Conservation (phyloP, 2,888 invertebrate genomes). For the Drosophila nigricruria region DNA sequence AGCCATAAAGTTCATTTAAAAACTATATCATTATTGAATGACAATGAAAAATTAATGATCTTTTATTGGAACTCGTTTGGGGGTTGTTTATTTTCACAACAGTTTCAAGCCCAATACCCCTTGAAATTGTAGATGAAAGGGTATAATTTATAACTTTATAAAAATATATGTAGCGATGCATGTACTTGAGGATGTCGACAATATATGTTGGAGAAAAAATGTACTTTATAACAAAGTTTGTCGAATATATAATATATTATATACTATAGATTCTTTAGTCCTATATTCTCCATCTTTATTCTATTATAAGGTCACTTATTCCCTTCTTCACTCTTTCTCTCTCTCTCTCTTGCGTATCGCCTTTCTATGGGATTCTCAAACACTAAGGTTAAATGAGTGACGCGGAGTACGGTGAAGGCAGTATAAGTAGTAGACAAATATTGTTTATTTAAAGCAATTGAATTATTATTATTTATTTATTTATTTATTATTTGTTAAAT, state of each 20-base stretch:
- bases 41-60: background rate
- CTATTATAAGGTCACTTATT: no score
- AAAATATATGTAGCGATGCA: no score
- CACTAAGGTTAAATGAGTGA: no score
- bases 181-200: background rate
- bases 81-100: background rate
- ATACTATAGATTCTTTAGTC: no score
- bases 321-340: background rate
- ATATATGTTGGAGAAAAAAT: background rate
- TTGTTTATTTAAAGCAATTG: no score
- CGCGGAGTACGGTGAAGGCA: no score
- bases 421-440: no score
- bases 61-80: constrained; percentile 5
- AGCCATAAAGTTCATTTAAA: background rate
- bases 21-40: constrained; percentile 2
- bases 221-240: background rate
- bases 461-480: background rate
- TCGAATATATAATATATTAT: no score
- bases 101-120: background rate
- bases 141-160: background rate
- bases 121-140: background rate
- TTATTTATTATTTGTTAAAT: background rate
- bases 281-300: no score
- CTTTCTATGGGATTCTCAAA: constrained; percentile 1
- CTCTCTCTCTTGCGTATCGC: background rate